Conservation (phyloP, 2,113 vertebrate species). For the Forbesichthys agassizii region DNA sequence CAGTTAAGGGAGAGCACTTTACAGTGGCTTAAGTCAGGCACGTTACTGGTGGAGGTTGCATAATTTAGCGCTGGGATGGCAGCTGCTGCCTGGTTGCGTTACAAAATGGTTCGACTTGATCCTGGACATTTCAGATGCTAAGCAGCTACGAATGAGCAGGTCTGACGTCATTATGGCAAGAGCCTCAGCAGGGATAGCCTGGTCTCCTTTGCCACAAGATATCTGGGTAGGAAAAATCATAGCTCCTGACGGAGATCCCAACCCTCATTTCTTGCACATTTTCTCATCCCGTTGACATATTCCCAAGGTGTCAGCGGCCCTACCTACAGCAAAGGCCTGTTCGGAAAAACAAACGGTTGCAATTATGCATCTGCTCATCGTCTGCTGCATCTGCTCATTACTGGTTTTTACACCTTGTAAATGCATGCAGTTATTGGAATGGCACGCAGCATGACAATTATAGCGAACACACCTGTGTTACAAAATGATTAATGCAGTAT, state of each 20-base stretch:
- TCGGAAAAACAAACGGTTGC: no score
- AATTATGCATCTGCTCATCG: no score
- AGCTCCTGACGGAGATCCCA: not conserved
- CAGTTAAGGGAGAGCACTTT: not conserved
- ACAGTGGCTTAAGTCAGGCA: not conserved
- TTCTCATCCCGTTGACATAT: no score
- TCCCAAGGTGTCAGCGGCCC: no score
- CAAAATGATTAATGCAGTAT: no score
- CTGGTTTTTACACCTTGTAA: not conserved
- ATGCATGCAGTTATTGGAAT: not conserved
- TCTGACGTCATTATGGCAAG: constrained; percentile 8
- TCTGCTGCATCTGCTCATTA: no score
- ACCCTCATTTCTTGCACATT: no score
- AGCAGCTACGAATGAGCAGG: not conserved
- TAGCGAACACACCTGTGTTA: not conserved
- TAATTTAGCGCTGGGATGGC: not conserved
- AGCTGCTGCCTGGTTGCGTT: not conserved
- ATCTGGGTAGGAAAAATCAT: constrained; percentile 5
- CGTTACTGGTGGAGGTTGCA: not conserved
- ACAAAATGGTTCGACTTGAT: not conserved
- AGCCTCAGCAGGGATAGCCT: not conserved
- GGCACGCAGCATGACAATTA: not conserved
- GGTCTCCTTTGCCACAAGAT: no score
- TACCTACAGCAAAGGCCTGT: no score
- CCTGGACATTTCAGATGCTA: not conserved